A percentile compares a stretch with the other conserved stretches of the same genome.
Evolutionary conservation across 2,113 vertebrate species (phyloP).

Genomic region (Muscicapa adusta): DNA sequence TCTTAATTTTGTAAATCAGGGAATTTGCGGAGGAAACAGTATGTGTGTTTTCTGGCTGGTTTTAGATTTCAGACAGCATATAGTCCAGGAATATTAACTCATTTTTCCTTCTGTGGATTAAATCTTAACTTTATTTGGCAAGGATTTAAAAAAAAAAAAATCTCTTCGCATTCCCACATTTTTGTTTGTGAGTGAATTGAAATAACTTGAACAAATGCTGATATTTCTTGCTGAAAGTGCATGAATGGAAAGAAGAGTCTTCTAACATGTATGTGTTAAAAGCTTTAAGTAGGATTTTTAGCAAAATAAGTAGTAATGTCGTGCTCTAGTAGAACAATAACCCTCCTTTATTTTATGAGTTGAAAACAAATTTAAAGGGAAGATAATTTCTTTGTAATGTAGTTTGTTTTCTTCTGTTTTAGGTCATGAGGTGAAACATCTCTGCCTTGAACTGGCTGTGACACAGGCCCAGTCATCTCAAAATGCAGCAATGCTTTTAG

Average conservation of each 20-base stretch:
- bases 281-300: background rate
- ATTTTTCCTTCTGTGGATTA: background rate
- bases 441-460: constrained; percentile 82
- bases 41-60: background rate
- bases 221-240: background rate
- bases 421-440: constrained; percentile 90
- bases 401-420: constrained; percentile 23
- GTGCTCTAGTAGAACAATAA: background rate
- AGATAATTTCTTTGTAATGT: background rate
- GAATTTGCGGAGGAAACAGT: background rate
- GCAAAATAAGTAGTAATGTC: background rate
- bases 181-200: background rate
- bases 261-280: background rate
- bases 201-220: background rate
- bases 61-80: background rate
- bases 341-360: background rate
- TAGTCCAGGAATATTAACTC: background rate
- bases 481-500: constrained; percentile 85
- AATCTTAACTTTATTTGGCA: background rate
- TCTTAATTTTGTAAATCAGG: background rate
- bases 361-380: background rate
- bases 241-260: background rate
- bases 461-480: constrained; percentile 88
- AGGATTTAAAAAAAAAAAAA: no score
- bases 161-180: background rate